Base-by-base conservation (phyloP, 2,797 vertebrate species). In the Protosalanx chinensis region DNA sequence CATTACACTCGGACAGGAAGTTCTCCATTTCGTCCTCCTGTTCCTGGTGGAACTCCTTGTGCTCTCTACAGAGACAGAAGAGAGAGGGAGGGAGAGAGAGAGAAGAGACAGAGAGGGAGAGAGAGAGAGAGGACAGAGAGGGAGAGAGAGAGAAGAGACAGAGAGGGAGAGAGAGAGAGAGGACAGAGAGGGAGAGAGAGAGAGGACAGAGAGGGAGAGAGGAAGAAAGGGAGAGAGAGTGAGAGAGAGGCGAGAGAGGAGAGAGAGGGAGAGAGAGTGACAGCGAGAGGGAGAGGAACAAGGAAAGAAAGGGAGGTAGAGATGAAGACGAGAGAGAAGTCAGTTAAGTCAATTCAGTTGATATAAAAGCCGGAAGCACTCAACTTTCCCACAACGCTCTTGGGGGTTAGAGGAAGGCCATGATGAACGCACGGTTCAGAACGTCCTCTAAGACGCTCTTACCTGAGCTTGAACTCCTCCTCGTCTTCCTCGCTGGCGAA, bases 401-500 rank as follows among this genome's bases (percentile, higher is more conserved):
- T 37, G 35, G 10, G 10, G 35, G 10, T n/a, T 12, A 57, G 59
- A 37, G 15, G 56, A 61, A 15, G 29, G 20, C n/a, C 30, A 35
- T 49, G 60, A 2, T 35, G 49, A 10, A n/a, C 27, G 58, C 18
- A 5, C 35, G 30, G 18, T 71, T 51, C 35, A 51, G 18, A 23
- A 10, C 60, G 3, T n/a, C 0, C 41, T 12, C 41, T 13, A 12
- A 46, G 41, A 46, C 13, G 41, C 13, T n/a, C 77, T 0, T 66
- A 94, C 94, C 88, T 92, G 29, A 78, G 12, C 62, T 90, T 93
- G 68, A 91, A 83, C 70, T 64, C 70, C 29, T 93, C 84, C 60
- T 96, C 93, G 23, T 95, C 92, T 37, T 88, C 85, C 63, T 88
- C 84, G 8, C 84, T 91, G 62, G 84, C 86, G 82, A 88, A 89